A percentile compares a stretch with the other conserved stretches of the same genome.
These are phyloP conservation scores for Polietes domitor DNA, from an alignment of 2,888 invertebrate genomes.

Conservation along the genomic window DNA sequence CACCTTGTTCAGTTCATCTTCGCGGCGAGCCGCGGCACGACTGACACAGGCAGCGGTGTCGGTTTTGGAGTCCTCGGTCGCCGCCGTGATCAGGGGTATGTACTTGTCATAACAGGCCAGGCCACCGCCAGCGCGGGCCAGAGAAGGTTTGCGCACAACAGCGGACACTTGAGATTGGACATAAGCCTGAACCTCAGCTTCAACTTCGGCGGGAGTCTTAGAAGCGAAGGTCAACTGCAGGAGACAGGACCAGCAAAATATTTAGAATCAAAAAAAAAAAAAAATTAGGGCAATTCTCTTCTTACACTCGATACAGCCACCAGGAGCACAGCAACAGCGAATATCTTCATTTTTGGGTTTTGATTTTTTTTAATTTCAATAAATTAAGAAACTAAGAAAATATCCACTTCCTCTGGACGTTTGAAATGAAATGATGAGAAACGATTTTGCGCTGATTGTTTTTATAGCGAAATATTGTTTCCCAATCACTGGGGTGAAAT, in stretches of 20 bases:
- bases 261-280: too few relatives aligned
- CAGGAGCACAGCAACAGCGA: conserved; percentile 9
- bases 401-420: not conserved
- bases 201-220: conserved; percentile 55
- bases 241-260: not conserved
- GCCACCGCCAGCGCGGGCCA: conserved; percentile 62
- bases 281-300: not conserved
- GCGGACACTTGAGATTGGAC: conserved; percentile 52
- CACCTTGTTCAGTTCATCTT: conserved; percentile 54
- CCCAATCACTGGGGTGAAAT: conserved; percentile 20
- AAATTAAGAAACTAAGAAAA: not conserved
- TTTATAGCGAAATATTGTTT: conserved; percentile 40
- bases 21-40: conserved; percentile 35
- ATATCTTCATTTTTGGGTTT: conserved; percentile 45
- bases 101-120: conserved; percentile 67
- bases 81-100: conserved; percentile 59
- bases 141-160: conserved; percentile 22
- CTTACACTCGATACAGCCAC: conserved; percentile 57
- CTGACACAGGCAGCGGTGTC: conserved; percentile 60
- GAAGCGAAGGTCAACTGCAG: conserved; percentile 34
- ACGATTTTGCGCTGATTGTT: not conserved
- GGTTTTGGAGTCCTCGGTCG: conserved; percentile 59
- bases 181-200: conserved; percentile 62
- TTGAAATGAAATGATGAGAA: conserved; percentile 20
- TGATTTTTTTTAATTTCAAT: not conserved